phyloP scores from a whole-genome alignment of 2,797 vertebrate species.

The Notamacropus eugenii region DNA sequence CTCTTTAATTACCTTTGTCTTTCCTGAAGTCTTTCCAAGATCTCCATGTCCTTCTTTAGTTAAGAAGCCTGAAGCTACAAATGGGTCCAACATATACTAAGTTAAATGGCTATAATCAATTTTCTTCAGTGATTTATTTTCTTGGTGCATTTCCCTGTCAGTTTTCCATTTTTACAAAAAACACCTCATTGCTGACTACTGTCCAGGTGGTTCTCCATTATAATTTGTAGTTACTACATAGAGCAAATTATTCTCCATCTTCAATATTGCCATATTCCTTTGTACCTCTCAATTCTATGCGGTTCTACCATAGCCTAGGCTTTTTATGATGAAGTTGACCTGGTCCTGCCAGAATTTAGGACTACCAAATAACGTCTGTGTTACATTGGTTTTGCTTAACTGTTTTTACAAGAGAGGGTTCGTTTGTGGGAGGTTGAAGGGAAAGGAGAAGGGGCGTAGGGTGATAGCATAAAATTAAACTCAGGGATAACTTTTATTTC shows the following conservation, averaged over 20 bases:
- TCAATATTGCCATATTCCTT: not conserved
- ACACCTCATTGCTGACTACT: not conserved
- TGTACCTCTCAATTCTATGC: not conserved
- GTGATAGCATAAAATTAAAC: not conserved
- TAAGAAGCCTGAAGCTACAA: not conserved
- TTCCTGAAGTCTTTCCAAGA: not conserved
- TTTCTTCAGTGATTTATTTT: not conserved
- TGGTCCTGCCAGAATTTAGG: not conserved
- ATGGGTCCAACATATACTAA: not conserved
- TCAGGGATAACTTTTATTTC: not conserved
- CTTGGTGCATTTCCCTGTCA: not conserved
- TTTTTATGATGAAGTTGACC: not conserved
- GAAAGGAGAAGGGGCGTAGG: not conserved
- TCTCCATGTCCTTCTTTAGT: constrained; percentile 12
- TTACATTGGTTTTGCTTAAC: not conserved
- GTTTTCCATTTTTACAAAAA: not conserved
- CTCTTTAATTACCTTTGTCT: constrained; percentile 22
- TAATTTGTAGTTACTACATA: constrained; percentile 5
- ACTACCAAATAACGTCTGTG: not conserved
- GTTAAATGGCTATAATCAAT: not conserved
- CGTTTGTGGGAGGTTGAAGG: not conserved
- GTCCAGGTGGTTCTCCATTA: not conserved
- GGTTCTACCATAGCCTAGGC: not conserved
- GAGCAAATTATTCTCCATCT: constrained; percentile 4
- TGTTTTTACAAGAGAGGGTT: not conserved